Percentiles rank a stretch among this genome's conserved stretches.
Evolutionary conservation across 1,140 invertebrate genomes (phyloP).

Genomic region (Drosophila athabasca): DNA sequence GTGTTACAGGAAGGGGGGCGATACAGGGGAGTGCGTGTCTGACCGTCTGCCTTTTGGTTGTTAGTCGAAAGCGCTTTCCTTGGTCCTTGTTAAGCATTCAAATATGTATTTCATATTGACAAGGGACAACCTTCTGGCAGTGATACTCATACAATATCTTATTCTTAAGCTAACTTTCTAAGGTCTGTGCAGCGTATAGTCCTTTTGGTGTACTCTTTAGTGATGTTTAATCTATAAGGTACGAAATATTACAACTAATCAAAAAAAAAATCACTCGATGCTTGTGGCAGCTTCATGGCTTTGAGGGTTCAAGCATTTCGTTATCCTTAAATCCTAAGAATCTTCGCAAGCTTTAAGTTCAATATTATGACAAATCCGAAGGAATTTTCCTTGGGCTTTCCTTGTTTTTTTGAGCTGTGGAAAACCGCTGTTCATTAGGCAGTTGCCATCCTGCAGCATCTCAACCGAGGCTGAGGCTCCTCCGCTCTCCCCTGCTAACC

Average conservation of each 20-base stretch:
- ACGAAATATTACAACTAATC: too few relatives aligned
- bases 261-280: too few relatives aligned
- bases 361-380: constrained; percentile 11
- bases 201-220: too few relatives aligned
- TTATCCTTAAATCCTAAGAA: neutral
- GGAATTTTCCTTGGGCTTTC: neutral
- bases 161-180: neutral
- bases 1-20: too few relatives aligned
- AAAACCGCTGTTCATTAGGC: constrained; percentile 45
- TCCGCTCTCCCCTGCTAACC: neutral
- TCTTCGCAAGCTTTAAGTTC: constrained; percentile 8
- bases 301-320: neutral
- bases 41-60: constrained; percentile 1
- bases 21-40: neutral
- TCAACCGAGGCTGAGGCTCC: too few relatives aligned
- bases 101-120: constrained; percentile 43
- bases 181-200: neutral
- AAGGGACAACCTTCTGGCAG: constrained; percentile 12
- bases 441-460: neutral
- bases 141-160: neutral
- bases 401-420: constrained; percentile 9
- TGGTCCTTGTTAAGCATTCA: neutral
- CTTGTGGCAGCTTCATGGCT: too few relatives aligned
- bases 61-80: constrained; percentile 21
- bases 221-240: too few relatives aligned